Percentiles rank a stretch among this genome's conserved stretches.
phyloP scores from a whole-genome alignment of 1,140 invertebrate species.

The Drosophila ogumai region DNA sequence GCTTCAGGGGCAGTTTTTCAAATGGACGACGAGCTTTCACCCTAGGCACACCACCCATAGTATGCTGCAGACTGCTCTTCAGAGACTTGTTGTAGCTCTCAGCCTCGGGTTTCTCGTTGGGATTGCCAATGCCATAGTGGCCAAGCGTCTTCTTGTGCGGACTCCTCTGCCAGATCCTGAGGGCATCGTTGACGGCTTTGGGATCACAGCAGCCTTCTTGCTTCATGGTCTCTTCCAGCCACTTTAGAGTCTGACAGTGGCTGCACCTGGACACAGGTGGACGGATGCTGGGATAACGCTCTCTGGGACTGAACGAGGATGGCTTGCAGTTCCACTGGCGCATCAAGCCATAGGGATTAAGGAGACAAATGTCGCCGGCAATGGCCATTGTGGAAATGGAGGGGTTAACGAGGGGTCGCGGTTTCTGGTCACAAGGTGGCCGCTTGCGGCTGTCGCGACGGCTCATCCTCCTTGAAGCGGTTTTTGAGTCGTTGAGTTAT shows the following conservation, averaged over 20 bases:
- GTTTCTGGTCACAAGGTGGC: neutral
- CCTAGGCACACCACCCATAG: neutral
- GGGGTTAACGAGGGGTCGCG: too few species aligned
- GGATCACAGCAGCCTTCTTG: slow-evolving; percentile 16
- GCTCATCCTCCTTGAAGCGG: neutral
- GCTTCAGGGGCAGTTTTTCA: neutral
- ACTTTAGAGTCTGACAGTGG: slow-evolving; percentile 3
- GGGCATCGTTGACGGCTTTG: slow-evolving; percentile 2
- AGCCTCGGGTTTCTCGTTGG: slow-evolving; percentile 7
- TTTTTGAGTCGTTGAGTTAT: neutral
- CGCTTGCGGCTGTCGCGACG: neutral
- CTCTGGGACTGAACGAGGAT: neutral
- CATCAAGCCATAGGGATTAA: slow-evolving; percentile 26
- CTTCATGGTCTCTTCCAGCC: slow-evolving; percentile 29
- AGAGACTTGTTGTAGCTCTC: slow-evolving; percentile 20
- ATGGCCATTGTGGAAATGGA: too few species aligned
- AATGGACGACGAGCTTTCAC: neutral
- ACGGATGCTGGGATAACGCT: slow-evolving; percentile 48
- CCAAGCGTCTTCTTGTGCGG: slow-evolving; percentile 36
- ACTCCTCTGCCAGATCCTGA: slow-evolving; percentile 41
- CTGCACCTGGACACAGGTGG: slow-evolving; percentile 52
- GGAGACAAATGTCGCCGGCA: neutral
- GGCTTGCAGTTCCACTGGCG: slow-evolving; percentile 51
- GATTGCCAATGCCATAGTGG: slow-evolving; percentile 41
- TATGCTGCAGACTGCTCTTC: slow-evolving; percentile 10